Conservation (phyloP, 1,140 invertebrate species). For the fruit fly (Drosophila melanogaster) region DNA sequence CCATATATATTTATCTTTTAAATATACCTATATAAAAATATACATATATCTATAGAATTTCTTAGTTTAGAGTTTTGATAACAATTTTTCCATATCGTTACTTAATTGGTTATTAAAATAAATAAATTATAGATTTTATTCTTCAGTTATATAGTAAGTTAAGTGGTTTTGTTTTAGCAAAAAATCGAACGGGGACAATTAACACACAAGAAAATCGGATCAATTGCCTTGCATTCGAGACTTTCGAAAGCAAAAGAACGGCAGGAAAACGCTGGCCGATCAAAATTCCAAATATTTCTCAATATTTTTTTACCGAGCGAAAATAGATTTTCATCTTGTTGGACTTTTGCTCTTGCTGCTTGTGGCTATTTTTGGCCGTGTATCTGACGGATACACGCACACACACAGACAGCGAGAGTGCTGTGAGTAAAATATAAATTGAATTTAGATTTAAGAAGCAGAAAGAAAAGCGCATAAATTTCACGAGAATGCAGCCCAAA, state of each 20-base stretch:
- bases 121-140: background rate
- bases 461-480: conserved; percentile 66
- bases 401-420: conserved; percentile 20
- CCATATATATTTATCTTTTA: too few relatives aligned
- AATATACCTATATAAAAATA: too few relatives aligned
- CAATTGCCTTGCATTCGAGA: conserved; percentile 4
- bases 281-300: conserved; percentile 63
- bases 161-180: too few relatives aligned
- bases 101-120: too few relatives aligned
- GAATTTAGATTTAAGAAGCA: conserved; percentile 34
- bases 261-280: conserved; percentile 17
- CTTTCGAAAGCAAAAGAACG: conserved; percentile 2
- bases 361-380: conserved; percentile 62
- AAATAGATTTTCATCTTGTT: conserved; percentile 77
- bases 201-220: background rate
- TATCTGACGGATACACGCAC: conserved; percentile 66
- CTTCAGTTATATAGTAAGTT: too few relatives aligned
- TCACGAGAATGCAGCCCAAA: conserved; percentile 51
- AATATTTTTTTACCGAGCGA: conserved; percentile 68
- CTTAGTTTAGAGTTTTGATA: too few relatives aligned
- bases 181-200: background rate
- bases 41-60: too few relatives aligned
- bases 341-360: conserved; percentile 45
- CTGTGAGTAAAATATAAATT: conserved; percentile 50
- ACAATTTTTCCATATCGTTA: too few relatives aligned